phyloP scores from a whole-genome alignment of 23 tunicate genomes.

The Trididemnum miniatum region DNA sequence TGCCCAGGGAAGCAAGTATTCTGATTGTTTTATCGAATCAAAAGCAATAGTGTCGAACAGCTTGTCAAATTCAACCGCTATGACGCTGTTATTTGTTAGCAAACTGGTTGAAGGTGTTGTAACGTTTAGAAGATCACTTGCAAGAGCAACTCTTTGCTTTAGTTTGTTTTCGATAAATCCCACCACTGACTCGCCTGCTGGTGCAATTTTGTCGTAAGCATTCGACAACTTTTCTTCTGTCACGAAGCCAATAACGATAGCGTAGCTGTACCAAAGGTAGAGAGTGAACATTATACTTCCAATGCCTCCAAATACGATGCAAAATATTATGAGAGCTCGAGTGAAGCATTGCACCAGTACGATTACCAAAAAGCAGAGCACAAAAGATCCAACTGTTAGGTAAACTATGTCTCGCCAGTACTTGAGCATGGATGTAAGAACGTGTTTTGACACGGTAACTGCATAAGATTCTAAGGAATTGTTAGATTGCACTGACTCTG shows the following conservation, averaged over 20 bases:
- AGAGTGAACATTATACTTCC: conserved; percentile 51
- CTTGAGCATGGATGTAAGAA: conserved; percentile 42
- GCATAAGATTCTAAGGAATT: neutral
- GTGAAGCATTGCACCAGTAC: conserved; percentile 68
- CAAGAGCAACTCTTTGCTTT: neutral
- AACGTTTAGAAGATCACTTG: neutral
- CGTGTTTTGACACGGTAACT: conserved; percentile 8
- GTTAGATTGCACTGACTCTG: neutral
- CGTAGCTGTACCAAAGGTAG: conserved; percentile 76
- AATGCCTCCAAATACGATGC: conserved; percentile 45
- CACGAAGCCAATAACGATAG: conserved; percentile 31
- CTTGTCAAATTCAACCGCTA: neutral
- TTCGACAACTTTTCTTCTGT: conserved; percentile 7
- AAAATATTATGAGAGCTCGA: conserved; percentile 46
- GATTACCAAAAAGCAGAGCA: conserved; percentile 39
- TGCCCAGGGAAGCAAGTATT: conserved; percentile 48
- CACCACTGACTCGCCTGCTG: neutral
- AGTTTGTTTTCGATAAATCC: neutral
- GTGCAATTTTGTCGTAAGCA: conserved; percentile 10
- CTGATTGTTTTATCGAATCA: conserved; percentile 17
- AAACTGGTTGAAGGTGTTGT: neutral
- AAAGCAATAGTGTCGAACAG: conserved; percentile 28
- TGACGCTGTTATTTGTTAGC: neutral
- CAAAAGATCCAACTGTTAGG: conserved; percentile 42
- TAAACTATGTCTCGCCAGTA: conserved; percentile 36